These are phyloP conservation scores for Fulmarus glacialis DNA, from an alignment of 2,113 vertebrate genomes.

Conservation along the genomic window DNA sequence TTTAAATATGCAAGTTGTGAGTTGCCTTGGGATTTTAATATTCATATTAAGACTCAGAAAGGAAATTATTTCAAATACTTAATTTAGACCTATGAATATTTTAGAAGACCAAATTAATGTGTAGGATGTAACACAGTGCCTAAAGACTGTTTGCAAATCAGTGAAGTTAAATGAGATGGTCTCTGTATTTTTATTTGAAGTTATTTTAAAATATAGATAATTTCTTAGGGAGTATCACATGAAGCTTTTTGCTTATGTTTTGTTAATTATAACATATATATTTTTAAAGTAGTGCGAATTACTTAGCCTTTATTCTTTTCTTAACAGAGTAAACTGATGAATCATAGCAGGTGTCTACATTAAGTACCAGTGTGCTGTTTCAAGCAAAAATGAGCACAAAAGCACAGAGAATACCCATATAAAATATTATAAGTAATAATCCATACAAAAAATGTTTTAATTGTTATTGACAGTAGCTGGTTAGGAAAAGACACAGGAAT, in stretches of 20 bases:
- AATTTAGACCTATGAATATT: slow-evolving; percentile 61
- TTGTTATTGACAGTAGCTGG: background rate
- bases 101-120: slow-evolving; percentile 28
- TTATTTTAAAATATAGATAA: background rate
- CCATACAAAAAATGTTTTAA: background rate
- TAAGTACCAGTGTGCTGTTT: background rate
- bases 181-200: background rate
- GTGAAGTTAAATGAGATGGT: slow-evolving; percentile 1
- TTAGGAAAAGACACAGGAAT: background rate
- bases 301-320: background rate
- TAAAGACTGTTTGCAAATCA: slow-evolving; percentile 34
- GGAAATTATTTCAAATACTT: slow-evolving; percentile 46
- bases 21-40: slow-evolving; percentile 23
- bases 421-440: background rate
- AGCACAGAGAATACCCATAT: background rate
- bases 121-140: background rate
- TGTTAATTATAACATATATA: background rate
- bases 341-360: background rate
- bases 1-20: slow-evolving; percentile 5
- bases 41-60: slow-evolving; percentile 13
- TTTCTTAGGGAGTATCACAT: background rate
- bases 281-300: background rate
- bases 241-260: background rate
- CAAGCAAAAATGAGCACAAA: background rate
- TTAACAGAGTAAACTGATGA: background rate